phyloP scores from a whole-genome alignment of 2,888 invertebrate genomes.

The Antheraea yamamai region DNA sequence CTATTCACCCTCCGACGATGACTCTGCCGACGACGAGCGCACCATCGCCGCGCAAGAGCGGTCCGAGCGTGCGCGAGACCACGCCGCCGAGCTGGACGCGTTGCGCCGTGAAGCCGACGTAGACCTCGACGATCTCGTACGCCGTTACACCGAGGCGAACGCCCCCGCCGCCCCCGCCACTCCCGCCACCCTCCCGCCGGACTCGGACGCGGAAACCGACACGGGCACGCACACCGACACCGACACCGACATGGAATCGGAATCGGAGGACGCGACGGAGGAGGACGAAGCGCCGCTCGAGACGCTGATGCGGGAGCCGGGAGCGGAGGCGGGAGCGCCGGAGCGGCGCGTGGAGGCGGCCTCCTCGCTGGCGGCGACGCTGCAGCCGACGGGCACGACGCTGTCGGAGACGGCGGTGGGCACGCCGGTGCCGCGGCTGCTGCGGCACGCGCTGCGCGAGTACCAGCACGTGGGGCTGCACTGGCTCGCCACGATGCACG shows the following conservation, averaged over 20 bases:
- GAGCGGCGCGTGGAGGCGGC: slow-evolving; percentile 93
- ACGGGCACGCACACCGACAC: slow-evolving; percentile 38
- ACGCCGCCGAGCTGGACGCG: slow-evolving; percentile 87
- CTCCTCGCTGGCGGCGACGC: slow-evolving; percentile 95
- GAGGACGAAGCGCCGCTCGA: slow-evolving; percentile 32
- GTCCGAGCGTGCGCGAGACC: slow-evolving; percentile 84
- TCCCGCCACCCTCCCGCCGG: not conserved
- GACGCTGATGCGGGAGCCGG: slow-evolving; percentile 39
- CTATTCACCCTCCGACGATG: slow-evolving; percentile 86
- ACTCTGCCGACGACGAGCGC: slow-evolving; percentile 84
- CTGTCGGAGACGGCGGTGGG: slow-evolving; percentile 96
- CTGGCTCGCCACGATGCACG: slow-evolving; percentile 98
- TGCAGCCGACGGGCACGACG: slow-evolving; percentile 99
- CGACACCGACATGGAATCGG: slow-evolving; percentile 42
- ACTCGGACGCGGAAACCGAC: slow-evolving; percentile 36
- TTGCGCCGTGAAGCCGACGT: slow-evolving; percentile 90
- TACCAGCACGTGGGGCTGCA: slow-evolving; percentile 99
- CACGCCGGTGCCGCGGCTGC: slow-evolving; percentile 95
- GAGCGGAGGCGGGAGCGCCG: slow-evolving; percentile 25
- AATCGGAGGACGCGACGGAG: slow-evolving; percentile 43
- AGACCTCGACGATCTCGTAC: slow-evolving; percentile 89
- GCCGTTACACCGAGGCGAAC: slow-evolving; percentile 83
- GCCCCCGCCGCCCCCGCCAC: not conserved
- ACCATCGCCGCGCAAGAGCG: slow-evolving; percentile 75
- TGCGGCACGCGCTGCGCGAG: slow-evolving; percentile 95